phyloP scores from a whole-genome alignment of 2,797 vertebrate species.

The Bradypus variegatus region DNA sequence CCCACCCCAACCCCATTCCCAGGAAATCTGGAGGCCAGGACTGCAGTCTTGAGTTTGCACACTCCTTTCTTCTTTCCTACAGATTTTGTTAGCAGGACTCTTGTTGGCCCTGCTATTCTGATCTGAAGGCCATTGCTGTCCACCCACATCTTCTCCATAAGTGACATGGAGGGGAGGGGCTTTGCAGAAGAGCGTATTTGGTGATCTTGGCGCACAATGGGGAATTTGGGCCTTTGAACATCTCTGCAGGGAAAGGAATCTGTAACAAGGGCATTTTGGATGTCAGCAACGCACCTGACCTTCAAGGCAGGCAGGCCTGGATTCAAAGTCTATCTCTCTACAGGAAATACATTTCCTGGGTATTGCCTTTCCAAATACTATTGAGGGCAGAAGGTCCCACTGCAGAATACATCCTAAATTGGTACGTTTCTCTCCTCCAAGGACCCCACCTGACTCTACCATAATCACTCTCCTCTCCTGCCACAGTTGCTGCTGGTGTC shows the following conservation, averaged over 20 bases:
- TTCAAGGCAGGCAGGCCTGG: background rate
- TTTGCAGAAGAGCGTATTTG: background rate
- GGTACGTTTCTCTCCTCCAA: no score
- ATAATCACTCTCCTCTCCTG: background rate
- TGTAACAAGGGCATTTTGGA: background rate
- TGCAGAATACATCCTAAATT: background rate
- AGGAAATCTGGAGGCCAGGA: background rate
- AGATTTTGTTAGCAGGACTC: background rate
- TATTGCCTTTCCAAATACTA: background rate
- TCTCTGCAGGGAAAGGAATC: background rate
- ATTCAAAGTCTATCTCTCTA: background rate
- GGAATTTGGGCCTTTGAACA: background rate
- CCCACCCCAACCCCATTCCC: background rate
- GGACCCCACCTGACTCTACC: background rate
- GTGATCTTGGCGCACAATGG: rapidly evolving
- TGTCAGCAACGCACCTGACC: background rate
- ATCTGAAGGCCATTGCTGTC: background rate
- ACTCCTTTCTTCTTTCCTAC: background rate
- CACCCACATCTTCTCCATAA: background rate
- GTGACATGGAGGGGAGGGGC: background rate
- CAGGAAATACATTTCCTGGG: background rate
- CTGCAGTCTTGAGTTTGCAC: background rate
- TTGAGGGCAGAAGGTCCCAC: no score
- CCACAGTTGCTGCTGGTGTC: background rate
- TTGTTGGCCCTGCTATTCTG: rapidly evolving